Evolutionary conservation across 2,113 vertebrate genomes (phyloP), one percentile per base, ranked within the genome.

Genomic region (Hemiscyllium ocellatum): DNA sequence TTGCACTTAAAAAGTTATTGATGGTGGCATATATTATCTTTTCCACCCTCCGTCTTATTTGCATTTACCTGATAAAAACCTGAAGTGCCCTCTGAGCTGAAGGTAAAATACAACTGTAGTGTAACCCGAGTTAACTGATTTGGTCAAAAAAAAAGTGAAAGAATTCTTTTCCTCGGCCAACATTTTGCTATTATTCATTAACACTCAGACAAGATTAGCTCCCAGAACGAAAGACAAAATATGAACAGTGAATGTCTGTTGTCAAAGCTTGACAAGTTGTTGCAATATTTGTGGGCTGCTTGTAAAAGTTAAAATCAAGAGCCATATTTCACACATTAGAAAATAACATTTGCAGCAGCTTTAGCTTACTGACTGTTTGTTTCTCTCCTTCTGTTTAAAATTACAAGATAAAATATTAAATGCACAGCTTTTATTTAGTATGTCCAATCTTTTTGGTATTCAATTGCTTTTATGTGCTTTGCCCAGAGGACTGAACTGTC

Each of bases 171-270:
- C 47, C 94, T 52, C 68, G 12, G 94, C 37, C 94, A 42, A 17
- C 52, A 69, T 95, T 95, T 95, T 95, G 94, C 3, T 94, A 70
- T 72, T 69, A 72, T 94, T 94, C 26, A 37, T 19, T 94, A 47
- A 94, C n/a, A 5, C 66, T 69, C 70, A 66, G 70, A 50, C 24
- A 70, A 42, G 68, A 8, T 72, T 72, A 29, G 37, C 20, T 47
- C 66, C 91, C 91, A 94, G 91, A 94, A 69, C 65, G 33, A 42
- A 12, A 68, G 33, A 22, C 90, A 68, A 37, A 68, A 22, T 42
- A 22, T 3, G 61, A 94, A 37, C 33, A 70, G 19, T 1, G 50
- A 89, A 65, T 47, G n/a, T 26, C 37, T 94, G 20, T 94, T 42
- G 47, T 3, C 37, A 47, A 8, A 47, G 47, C 66, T 94, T 69